These are phyloP conservation scores for Palythoa grandiflora DNA, from an alignment of 92 coral and sea anemone genomes.

Conservation along the genomic window DNA sequence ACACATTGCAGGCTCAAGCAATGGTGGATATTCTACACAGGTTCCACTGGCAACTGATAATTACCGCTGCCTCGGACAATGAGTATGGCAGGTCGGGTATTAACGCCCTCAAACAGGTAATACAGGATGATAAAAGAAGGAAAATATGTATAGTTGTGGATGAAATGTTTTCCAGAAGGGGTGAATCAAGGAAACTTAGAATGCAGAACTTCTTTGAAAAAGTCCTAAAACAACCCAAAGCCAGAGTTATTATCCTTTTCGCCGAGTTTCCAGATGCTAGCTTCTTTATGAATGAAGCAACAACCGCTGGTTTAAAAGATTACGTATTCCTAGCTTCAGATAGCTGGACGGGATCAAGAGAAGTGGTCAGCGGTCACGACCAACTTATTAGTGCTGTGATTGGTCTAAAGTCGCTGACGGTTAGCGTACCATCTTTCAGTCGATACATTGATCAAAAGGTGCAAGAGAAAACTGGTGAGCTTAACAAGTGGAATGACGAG, in stretches of 20 bases:
- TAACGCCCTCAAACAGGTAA: constrained; percentile 68
- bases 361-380: constrained; percentile 57
- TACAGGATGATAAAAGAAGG: constrained; percentile 41
- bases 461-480: background rate
- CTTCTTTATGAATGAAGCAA: constrained; percentile 73
- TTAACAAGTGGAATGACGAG: constrained; percentile 59
- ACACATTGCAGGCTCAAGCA: constrained; percentile 73
- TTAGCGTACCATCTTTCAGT: constrained; percentile 46
- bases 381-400: constrained; percentile 63
- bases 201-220: constrained; percentile 53
- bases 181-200: constrained; percentile 20
- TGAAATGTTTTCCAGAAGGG: constrained; percentile 69
- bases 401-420: constrained; percentile 60
- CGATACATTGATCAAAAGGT: constrained; percentile 25
- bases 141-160: constrained; percentile 70
- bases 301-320: constrained; percentile 48
- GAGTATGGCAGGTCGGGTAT: constrained; percentile 79
- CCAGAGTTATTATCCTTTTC: constrained; percentile 66
- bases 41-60: constrained; percentile 62
- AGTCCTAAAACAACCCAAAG: constrained; percentile 50
- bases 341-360: constrained; percentile 78
- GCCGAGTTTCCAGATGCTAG: constrained; percentile 79
- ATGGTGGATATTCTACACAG: constrained; percentile 59
- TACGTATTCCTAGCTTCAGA: constrained; percentile 77
- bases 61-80: constrained; percentile 72